Evolutionary conservation across 2,888 invertebrate genomes (phyloP).

Genomic region (Nemurella pictetii): DNA sequence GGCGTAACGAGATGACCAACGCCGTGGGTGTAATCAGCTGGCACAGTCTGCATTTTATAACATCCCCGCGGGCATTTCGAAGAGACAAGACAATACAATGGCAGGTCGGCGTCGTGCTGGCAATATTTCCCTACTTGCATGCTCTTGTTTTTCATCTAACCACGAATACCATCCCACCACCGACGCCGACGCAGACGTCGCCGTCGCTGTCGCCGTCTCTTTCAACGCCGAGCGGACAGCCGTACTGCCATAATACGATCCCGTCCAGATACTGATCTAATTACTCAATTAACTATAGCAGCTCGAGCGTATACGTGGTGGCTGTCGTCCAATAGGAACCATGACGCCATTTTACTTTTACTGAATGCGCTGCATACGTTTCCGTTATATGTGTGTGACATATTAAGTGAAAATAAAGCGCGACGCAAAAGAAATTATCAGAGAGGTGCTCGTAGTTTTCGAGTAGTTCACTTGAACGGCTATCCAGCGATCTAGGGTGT

Average conservation of each 20-base stretch:
- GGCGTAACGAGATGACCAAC: not conserved
- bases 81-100: not conserved
- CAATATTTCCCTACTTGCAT: not conserved
- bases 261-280: slow-evolving; percentile 35
- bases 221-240: not conserved
- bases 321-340: not conserved
- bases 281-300: slow-evolving; percentile 34
- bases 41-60: not conserved
- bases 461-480: slow-evolving; percentile 13
- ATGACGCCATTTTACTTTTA: not conserved
- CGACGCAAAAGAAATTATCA: not conserved
- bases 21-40: not conserved
- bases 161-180: not conserved
- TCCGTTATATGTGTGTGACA: not conserved
- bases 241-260: not conserved
- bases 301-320: slow-evolving; percentile 11
- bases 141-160: not conserved
- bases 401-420: not conserved
- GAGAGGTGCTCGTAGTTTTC: not conserved
- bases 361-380: not conserved
- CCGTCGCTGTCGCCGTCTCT: not conserved
- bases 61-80: not conserved
- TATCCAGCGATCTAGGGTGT: not conserved
- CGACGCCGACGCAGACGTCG: not conserved
- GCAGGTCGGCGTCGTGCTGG: not conserved